These are phyloP conservation scores for Leptonema lineaticorne DNA, from an alignment of 1,140 invertebrate species.

Conservation along the genomic window DNA sequence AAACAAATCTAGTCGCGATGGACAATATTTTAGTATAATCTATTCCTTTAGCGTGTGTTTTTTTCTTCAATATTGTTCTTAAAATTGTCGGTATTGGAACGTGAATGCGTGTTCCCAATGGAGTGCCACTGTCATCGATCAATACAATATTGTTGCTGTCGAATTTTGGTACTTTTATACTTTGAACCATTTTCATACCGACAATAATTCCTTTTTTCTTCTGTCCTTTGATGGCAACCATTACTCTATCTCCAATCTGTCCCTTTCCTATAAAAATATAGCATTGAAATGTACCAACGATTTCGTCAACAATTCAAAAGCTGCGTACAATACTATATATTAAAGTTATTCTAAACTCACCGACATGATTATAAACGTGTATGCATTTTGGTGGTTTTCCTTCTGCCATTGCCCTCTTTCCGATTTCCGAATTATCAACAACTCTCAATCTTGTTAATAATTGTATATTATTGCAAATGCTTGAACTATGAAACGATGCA, in stretches of 20 bases:
- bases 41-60: slow-evolving; percentile 78
- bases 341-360: slow-evolving; percentile 3
- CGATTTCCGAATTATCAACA: slow-evolving; percentile 95
- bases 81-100: slow-evolving; percentile 92
- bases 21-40: slow-evolving; percentile 95
- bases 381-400: slow-evolving; percentile 89
- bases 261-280: slow-evolving; percentile 51
- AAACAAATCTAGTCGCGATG: slow-evolving; percentile 92
- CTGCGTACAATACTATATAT: slow-evolving; percentile 24
- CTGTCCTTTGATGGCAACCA: slow-evolving; percentile 95
- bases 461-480: slow-evolving; percentile 62
- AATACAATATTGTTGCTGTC: slow-evolving; percentile 97
- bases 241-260: slow-evolving; percentile 77
- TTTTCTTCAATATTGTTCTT: slow-evolving; percentile 82
- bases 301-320: background rate
- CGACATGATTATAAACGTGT: slow-evolving; percentile 82
- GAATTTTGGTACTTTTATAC: slow-evolving; percentile 83
- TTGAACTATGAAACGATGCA: slow-evolving; percentile 60
- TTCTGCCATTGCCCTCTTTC: slow-evolving; percentile 89
- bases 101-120: slow-evolving; percentile 90
- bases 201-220: slow-evolving; percentile 96
- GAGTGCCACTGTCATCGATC: slow-evolving; percentile 91
- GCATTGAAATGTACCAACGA: background rate
- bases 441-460: slow-evolving; percentile 80
- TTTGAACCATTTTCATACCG: slow-evolving; percentile 84